Evolutionary conservation across 2,888 invertebrate genomes (phyloP).

Genomic region (Stenolophus ochropezus): DNA sequence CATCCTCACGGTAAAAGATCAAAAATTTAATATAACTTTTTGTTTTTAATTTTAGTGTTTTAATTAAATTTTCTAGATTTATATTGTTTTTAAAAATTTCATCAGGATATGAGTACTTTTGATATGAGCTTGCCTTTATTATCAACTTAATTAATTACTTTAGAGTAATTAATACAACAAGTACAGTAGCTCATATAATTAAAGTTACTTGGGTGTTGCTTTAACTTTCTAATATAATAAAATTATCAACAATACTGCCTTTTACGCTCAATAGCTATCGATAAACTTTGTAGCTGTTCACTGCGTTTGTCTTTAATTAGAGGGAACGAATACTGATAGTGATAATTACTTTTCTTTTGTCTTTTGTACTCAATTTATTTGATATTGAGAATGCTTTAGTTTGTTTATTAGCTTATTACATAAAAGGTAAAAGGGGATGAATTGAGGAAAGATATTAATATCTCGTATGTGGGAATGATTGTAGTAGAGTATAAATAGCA

Average conservation of each 20-base stretch:
- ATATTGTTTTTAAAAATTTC: no score
- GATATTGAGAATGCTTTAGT: no score
- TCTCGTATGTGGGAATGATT: neutral
- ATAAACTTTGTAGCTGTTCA: neutral
- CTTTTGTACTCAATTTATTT: no score
- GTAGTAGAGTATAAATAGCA: neutral
- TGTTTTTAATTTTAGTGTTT: no score
- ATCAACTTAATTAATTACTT: neutral
- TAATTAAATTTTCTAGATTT: no score
- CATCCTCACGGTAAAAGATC: no score
- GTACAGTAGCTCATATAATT: neutral
- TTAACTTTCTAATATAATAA: neutral
- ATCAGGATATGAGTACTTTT: no score
- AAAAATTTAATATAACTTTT: no score
- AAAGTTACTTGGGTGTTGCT: neutral
- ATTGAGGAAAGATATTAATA: neutral
- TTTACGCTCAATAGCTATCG: neutral
- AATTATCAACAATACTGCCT: neutral
- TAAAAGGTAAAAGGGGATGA: no score
- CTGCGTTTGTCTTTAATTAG: neutral
- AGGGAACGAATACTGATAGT: neutral
- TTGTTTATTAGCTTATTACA: no score
- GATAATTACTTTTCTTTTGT: neutral
- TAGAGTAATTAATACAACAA: neutral
- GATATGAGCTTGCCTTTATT: neutral